A percentile compares a stretch with the other conserved stretches of the same genome.
phyloP scores from a whole-genome alignment of 2,888 invertebrate species.

The Temnothorax ravouxi region DNA sequence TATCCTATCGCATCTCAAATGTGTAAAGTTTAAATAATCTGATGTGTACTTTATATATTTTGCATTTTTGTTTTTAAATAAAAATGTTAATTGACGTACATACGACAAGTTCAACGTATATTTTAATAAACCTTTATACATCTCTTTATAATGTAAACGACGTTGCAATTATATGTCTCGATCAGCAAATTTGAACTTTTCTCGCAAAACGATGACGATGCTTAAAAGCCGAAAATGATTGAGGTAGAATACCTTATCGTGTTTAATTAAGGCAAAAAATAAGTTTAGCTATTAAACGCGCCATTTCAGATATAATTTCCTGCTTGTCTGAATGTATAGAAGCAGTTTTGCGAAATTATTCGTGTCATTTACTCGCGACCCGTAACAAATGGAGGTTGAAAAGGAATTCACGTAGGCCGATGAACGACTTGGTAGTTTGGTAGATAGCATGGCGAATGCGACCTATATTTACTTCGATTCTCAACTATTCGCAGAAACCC shows the following conservation, averaged over 20 bases:
- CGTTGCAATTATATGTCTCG: neutral
- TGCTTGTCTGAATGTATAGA: slow-evolving; percentile 27
- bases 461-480: slow-evolving; percentile 69
- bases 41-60: neutral
- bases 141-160: neutral
- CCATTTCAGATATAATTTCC: slow-evolving; percentile 20
- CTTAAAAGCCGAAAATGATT: neutral
- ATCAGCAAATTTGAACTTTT: neutral
- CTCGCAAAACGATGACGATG: neutral
- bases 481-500: slow-evolving; percentile 76
- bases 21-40: neutral
- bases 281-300: neutral
- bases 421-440: slow-evolving; percentile 46
- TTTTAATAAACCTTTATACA: neutral
- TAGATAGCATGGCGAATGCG: slow-evolving; percentile 46
- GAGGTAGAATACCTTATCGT: neutral
- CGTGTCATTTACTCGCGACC: slow-evolving; percentile 53
- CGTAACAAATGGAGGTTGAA: slow-evolving; percentile 62
- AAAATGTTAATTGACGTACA: neutral
- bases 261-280: slow-evolving; percentile 49
- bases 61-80: neutral
- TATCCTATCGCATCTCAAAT: neutral
- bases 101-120: neutral
- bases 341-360: slow-evolving; percentile 63
- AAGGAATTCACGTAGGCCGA: slow-evolving; percentile 56